A percentile compares a stretch with the other conserved stretches of the same genome.
phyloP scores from a whole-genome alignment of 2,888 invertebrate genomes.

The Blastobasis adustella region DNA sequence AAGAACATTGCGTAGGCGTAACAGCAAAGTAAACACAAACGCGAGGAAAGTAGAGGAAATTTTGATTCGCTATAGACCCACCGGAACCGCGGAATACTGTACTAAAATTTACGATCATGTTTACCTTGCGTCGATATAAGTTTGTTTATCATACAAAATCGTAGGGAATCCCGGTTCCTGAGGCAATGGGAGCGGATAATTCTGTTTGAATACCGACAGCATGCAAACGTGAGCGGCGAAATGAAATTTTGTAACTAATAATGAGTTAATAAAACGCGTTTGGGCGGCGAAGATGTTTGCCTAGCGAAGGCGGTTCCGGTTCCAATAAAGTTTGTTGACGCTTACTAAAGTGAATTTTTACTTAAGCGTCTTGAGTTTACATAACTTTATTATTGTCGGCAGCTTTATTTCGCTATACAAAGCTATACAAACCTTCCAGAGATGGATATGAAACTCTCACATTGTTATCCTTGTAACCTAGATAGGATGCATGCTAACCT shows the following conservation, averaged over 20 bases:
- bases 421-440: background rate
- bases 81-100: slow-evolving; percentile 39
- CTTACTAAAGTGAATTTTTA: slow-evolving; percentile 16
- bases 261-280: slow-evolving; percentile 41
- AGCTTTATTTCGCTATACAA: background rate
- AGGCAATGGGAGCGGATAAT: slow-evolving; percentile 53
- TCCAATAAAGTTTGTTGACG: slow-evolving; percentile 17
- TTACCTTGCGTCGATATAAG: slow-evolving; percentile 56
- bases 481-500: background rate
- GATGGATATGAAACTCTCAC: background rate
- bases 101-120: slow-evolving; percentile 64
- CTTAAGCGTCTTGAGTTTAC: slow-evolving; percentile 18
- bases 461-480: background rate
- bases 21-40: slow-evolving; percentile 20
- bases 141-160: slow-evolving; percentile 63
- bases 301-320: too few species aligned
- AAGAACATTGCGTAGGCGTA: slow-evolving; percentile 6
- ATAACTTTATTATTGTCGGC: slow-evolving; percentile 8
- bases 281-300: too few species aligned
- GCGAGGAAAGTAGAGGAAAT: slow-evolving; percentile 27
- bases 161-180: slow-evolving; percentile 44
- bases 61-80: slow-evolving; percentile 50
- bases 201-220: slow-evolving; percentile 46
- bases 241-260: slow-evolving; percentile 43
- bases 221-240: slow-evolving; percentile 45